A percentile compares a stretch with the other conserved stretches of the same genome.
phyloP scores from a whole-genome alignment of 2,797 vertebrate genomes.

The Leucoraja ocellata region DNA sequence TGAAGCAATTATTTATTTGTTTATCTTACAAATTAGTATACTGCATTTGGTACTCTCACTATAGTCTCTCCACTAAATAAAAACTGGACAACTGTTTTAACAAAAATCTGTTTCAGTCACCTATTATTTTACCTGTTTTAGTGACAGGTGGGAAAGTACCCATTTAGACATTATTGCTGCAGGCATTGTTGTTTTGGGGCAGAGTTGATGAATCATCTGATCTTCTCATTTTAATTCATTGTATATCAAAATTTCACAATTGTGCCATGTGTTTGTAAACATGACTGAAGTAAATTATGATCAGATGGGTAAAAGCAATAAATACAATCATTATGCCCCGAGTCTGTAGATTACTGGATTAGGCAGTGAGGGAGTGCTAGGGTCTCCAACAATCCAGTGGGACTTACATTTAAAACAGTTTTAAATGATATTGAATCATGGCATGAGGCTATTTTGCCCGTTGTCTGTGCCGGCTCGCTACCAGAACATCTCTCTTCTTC shows the following conservation, averaged over 20 bases:
- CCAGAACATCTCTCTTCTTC: too few relatives aligned
- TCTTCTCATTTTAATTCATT: neutral
- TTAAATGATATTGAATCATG: neutral
- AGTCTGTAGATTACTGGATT: neutral
- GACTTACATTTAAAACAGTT: neutral
- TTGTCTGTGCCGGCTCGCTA: too few relatives aligned
- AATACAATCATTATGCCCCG: neutral
- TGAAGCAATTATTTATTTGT: too few relatives aligned
- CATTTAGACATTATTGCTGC: too few relatives aligned
- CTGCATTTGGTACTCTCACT: too few relatives aligned
- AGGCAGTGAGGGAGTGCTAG: too few relatives aligned
- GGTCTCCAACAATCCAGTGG: neutral
- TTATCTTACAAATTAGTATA: too few relatives aligned
- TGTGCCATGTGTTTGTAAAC: neutral
- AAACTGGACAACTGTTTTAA: too few relatives aligned
- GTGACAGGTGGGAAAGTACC: neutral
- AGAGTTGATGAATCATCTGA: neutral
- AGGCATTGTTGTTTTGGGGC: neutral
- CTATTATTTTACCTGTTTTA: too few relatives aligned
- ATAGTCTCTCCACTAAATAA: too few relatives aligned
- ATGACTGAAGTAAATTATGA: neutral
- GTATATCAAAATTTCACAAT: neutral
- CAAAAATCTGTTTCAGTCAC: too few relatives aligned
- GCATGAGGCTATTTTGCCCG: too few relatives aligned
- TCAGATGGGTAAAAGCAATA: neutral